phyloP scores from a whole-genome alignment of 64 coral and sea anemone genomes.

The Porites australiensis region DNA sequence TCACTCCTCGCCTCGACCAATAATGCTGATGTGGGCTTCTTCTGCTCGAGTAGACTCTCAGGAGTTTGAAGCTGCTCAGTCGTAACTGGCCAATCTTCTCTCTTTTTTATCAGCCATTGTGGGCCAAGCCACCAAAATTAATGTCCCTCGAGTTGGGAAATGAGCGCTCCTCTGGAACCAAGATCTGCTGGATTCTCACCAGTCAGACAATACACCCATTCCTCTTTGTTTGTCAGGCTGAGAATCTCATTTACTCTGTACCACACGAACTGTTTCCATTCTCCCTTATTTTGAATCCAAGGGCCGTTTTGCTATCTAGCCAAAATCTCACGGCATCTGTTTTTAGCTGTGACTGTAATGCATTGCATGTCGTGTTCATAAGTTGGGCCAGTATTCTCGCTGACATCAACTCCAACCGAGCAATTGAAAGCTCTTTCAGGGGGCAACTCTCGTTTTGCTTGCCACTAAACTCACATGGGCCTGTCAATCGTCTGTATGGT shows the following conservation, averaged over 20 bases:
- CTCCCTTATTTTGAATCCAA: slow-evolving; percentile 29
- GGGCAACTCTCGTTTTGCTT: slow-evolving; percentile 6
- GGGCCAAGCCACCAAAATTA: slow-evolving; percentile 27
- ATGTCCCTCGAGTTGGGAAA: background rate
- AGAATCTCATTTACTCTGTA: slow-evolving; percentile 23
- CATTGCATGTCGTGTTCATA: slow-evolving; percentile 4
- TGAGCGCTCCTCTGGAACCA: slow-evolving; percentile 15
- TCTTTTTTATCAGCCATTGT: background rate
- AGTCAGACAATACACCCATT: background rate
- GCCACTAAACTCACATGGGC: background rate
- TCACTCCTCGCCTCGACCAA: background rate
- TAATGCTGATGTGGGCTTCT: slow-evolving; percentile 26
- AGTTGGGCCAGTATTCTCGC: slow-evolving; percentile 35
- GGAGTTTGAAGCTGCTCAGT: background rate
- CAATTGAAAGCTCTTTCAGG: slow-evolving; percentile 7
- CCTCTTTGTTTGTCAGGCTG: background rate
- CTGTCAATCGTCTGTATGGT: background rate
- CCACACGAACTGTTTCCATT: slow-evolving; percentile 34
- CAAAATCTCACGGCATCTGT: slow-evolving; percentile 1
- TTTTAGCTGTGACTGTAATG: background rate
- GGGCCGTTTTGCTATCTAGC: slow-evolving; percentile 22
- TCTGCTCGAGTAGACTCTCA: slow-evolving; percentile 19
- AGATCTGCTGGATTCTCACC: slow-evolving; percentile 21
- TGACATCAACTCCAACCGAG: slow-evolving; percentile 27
- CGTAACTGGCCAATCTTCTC: slow-evolving; percentile 12